A percentile compares a stretch with the other conserved stretches of the same genome.
These are phyloP conservation scores for Plusia festucae DNA, from an alignment of 2,888 invertebrate genomes.

Conservation along the genomic window DNA sequence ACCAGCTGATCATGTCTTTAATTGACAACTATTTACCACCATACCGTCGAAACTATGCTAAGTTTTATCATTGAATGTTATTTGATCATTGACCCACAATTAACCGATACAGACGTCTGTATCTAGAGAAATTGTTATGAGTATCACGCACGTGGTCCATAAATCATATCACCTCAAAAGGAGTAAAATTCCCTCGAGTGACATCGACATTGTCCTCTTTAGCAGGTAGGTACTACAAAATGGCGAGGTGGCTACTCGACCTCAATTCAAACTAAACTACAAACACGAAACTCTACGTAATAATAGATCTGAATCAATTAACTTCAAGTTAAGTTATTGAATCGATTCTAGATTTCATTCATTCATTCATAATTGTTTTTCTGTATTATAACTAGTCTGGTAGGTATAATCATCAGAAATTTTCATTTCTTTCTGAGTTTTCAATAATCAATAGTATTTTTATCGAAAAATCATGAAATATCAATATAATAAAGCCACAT, in stretches of 20 bases:
- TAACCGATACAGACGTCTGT: constrained; percentile 12
- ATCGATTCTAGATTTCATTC: not conserved
- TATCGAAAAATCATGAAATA: too few relatives aligned
- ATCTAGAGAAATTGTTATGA: constrained; percentile 35
- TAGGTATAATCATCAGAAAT: too few relatives aligned
- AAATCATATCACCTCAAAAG: constrained; percentile 59
- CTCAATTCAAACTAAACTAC: constrained; percentile 43
- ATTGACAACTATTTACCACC: not conserved
- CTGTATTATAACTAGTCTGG: not conserved
- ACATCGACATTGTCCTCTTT: constrained; percentile 68
- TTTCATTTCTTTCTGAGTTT: too few relatives aligned
- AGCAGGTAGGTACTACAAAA: constrained; percentile 27
- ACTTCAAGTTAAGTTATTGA: constrained; percentile 24
- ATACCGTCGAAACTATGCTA: not conserved
- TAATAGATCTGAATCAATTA: constrained; percentile 31
- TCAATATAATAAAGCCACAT: too few relatives aligned
- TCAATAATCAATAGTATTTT: too few relatives aligned
- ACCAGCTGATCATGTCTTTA: too few relatives aligned
- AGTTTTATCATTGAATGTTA: not conserved
- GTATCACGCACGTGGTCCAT: constrained; percentile 41
- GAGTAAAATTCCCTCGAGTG: constrained; percentile 69
- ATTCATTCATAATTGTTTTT: not conserved
- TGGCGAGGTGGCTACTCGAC: constrained; percentile 54
- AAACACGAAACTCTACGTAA: constrained; percentile 48
- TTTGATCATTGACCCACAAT: constrained; percentile 26